These are phyloP conservation scores for Mycogona germanica DNA, from an alignment of 2,888 invertebrate genomes.

Conservation along the genomic window DNA sequence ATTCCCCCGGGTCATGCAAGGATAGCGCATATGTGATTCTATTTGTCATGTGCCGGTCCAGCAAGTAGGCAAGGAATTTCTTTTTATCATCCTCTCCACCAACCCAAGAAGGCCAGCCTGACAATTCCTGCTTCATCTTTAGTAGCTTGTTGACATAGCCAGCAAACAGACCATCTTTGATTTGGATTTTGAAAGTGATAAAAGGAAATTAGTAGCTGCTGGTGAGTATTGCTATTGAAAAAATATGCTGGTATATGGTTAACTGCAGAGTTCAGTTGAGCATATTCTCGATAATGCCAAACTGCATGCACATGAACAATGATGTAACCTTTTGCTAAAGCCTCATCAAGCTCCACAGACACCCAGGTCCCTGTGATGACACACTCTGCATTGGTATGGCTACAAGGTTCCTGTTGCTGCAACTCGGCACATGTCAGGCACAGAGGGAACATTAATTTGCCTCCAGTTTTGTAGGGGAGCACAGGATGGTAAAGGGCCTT, in stretches of 20 bases:
- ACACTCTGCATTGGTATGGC: conserved; percentile 24
- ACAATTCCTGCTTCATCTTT: conserved; percentile 26
- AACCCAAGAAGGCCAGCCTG: conserved; percentile 25
- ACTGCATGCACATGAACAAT: conserved; percentile 26
- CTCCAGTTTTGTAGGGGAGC: conserved; percentile 26
- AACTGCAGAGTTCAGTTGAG: no score
- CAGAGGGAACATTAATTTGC: conserved; percentile 26
- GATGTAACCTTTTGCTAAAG: conserved; percentile 25
- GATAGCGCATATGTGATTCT: no score
- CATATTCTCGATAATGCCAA: conserved; percentile 26
- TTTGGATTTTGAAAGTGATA: no score
- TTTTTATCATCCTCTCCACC: conserved; percentile 22
- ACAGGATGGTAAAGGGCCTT: conserved; percentile 26
- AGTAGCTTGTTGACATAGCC: conserved; percentile 26
- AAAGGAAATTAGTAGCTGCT: no score
- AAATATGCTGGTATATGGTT: no score
- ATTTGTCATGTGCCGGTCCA: no score
- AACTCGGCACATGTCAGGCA: conserved; percentile 24
- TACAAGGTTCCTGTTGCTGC: conserved; percentile 23
- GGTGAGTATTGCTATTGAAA: no score
- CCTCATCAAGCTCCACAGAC: conserved; percentile 26
- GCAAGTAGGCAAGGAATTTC: conserved; percentile 23
- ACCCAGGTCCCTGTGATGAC: conserved; percentile 26
- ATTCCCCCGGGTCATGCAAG: no score
- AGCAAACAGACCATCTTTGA: conserved; percentile 24